Percentiles rank a stretch among this genome's conserved stretches.
Conservation (phyloP, 1,140 invertebrate genomes). For the Antheraea mylitta region DNA sequence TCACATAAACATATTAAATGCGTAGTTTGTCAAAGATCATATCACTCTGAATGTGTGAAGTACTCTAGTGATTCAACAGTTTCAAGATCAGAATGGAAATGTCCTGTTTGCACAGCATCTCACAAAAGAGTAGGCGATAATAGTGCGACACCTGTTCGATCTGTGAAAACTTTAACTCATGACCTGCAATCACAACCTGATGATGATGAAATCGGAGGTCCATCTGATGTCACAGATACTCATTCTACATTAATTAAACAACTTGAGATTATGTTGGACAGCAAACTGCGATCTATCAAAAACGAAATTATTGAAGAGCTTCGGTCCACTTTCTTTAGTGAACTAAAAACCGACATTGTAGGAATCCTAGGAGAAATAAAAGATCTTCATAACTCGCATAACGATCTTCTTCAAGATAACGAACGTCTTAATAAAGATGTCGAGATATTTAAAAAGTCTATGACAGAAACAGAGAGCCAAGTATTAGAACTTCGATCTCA, state of each 20-base stretch:
- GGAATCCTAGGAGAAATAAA: not conserved
- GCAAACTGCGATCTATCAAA: not conserved
- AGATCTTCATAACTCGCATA: not conserved
- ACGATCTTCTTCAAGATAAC: not conserved
- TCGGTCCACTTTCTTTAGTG: not conserved
- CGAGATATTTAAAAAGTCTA: not conserved
- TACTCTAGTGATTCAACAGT: not conserved
- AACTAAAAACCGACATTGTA: not conserved
- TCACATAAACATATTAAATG: not conserved
- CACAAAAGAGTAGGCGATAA: not conserved
- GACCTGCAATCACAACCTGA: not conserved
- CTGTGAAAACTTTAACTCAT: not conserved
- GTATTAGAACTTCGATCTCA: not conserved
- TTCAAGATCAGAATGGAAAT: not conserved
- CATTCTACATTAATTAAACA: not conserved
- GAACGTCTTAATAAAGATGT: not conserved
- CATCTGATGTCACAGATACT: not conserved
- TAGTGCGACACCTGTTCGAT: not conserved
- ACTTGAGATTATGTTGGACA: constrained; percentile 1
- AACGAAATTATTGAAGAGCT: not conserved
- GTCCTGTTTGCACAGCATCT: not conserved
- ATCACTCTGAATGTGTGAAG: not conserved
- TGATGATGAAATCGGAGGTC: not conserved
- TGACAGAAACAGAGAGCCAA: not conserved
- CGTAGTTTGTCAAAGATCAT: not conserved